Evolutionary conservation across 2,797 vertebrate species (phyloP), one percentile per base, ranked within the genome.

Genomic region (Echeneis naucrates): DNA sequence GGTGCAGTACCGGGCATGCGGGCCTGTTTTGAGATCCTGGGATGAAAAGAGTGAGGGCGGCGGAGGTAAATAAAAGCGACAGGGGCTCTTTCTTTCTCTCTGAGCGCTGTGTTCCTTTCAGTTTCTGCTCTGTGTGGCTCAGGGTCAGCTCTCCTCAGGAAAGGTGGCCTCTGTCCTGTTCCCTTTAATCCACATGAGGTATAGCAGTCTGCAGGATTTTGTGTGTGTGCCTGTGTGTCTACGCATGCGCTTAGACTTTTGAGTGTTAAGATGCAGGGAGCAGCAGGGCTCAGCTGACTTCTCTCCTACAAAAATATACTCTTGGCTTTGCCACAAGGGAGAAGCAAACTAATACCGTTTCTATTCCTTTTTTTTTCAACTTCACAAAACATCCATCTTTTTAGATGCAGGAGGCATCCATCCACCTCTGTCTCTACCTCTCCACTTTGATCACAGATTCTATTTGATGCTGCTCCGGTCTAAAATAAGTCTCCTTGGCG

Each of bases 51-150:
- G 86, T 84, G 93, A 91, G 91, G 91, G 90, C 89, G 89, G 93
- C 85, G 88, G 93, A 93, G 94, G 94, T 95, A 94, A 95, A 94
- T 94, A 94, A 94, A 94, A 94, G 91, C 92, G 84, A 92, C 88
- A 82, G 95, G 95, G 92, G 56, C 83, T 74, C 77, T 53, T 80
- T 83, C 72, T 85, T 55, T 85, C 60, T 67, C 33, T 82, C 70
- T 57, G 14, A 72, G 75, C 40, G 30, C 60, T 30, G 47, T 5
- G 67, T 75, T 86, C 63, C 77, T 89, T 75, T 84, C 78, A 76
- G 82, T 60, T 63, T 76, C 51, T 64, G 12, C 78, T 68, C 35
- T n/a, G 40, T 70, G 64, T 58, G 17, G 82, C 87, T 79, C 83
- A 42, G 84, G 89, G 88, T 92, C 92, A 91, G 84, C 83, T 84